These are phyloP conservation scores for Noturus placidus DNA, from an alignment of 2,113 vertebrate species.

Conservation along the genomic window DNA sequence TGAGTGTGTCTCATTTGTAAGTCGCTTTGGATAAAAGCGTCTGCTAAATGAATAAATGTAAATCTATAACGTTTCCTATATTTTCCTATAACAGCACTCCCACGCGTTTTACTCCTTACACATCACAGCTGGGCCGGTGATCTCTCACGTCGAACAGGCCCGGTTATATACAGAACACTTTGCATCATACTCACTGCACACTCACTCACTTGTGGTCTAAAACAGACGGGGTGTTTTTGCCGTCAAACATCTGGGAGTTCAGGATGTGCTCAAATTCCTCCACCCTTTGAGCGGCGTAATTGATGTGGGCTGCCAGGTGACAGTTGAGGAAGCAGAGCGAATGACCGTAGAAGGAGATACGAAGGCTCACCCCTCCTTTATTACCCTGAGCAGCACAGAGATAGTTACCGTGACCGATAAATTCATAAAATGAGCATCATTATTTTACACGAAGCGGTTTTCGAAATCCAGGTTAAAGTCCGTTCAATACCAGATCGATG, in stretches of 20 bases:
- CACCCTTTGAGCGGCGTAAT: constrained; percentile 82
- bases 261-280: constrained; percentile 90
- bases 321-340: constrained; percentile 92
- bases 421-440: background rate
- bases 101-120: background rate
- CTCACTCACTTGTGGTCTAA: constrained; percentile 85
- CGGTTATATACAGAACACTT: background rate
- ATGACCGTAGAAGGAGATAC: constrained; percentile 86
- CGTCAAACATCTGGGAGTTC: constrained; percentile 80
- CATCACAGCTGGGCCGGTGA: background rate
- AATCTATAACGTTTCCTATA: no score
- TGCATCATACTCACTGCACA: background rate
- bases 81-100: background rate
- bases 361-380: constrained; percentile 87
- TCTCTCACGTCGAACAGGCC: no score
- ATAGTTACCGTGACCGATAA: background rate
- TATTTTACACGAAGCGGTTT: background rate
- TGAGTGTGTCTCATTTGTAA: no score
- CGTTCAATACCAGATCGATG: background rate
- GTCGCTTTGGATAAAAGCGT: no score
- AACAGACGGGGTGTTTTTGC: constrained; percentile 66
- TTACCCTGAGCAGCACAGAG: constrained; percentile 78
- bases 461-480: background rate
- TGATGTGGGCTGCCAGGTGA: constrained; percentile 89
- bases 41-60: no score